Percentiles rank a stretch among this genome's conserved stretches.
Conservation (phyloP, 2,797 vertebrate genomes). For the Myotis findleyi region DNA sequence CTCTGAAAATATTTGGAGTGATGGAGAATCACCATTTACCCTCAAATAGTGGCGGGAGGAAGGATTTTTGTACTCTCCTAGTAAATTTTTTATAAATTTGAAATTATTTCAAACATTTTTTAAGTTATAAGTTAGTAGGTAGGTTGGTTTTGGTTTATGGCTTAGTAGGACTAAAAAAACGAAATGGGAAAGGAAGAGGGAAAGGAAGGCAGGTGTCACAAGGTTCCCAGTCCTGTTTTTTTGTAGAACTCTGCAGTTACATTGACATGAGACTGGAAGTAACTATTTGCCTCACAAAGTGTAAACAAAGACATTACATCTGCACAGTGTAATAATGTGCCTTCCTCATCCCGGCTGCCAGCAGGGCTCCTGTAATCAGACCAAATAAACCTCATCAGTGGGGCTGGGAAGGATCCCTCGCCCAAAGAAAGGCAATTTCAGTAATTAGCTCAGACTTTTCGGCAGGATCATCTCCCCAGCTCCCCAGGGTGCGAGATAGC, state of each 20-base stretch:
- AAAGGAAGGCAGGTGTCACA: accelerated
- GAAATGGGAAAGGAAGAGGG: background rate
- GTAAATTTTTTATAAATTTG: background rate
- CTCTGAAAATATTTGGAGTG: background rate
- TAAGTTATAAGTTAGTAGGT: background rate
- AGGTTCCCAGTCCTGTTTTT: background rate
- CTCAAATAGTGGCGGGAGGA: background rate
- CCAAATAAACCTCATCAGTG: slow-evolving; percentile 67
- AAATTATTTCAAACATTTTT: background rate
- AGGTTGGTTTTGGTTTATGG: background rate
- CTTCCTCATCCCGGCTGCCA: slow-evolving; percentile 76
- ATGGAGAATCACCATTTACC: background rate
- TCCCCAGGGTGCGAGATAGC: slow-evolving; percentile 53
- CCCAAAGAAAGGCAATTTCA: slow-evolving; percentile 72
- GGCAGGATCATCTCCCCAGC: slow-evolving; percentile 51
- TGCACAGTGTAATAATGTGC: slow-evolving; percentile 42
- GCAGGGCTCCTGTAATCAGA: slow-evolving; percentile 76
- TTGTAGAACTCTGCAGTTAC: background rate
- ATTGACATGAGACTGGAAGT: background rate
- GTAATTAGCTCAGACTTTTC: slow-evolving; percentile 80
- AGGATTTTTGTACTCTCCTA: background rate
- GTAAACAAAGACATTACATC: slow-evolving; percentile 73
- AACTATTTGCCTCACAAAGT: slow-evolving; percentile 52
- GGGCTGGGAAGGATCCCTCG: slow-evolving; percentile 56
- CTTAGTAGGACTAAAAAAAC: background rate